Evolutionary conservation across 2,113 vertebrate genomes (phyloP), one percentile per base, ranked within the genome.

Genomic region (Brachyhypopomus gauderio): DNA sequence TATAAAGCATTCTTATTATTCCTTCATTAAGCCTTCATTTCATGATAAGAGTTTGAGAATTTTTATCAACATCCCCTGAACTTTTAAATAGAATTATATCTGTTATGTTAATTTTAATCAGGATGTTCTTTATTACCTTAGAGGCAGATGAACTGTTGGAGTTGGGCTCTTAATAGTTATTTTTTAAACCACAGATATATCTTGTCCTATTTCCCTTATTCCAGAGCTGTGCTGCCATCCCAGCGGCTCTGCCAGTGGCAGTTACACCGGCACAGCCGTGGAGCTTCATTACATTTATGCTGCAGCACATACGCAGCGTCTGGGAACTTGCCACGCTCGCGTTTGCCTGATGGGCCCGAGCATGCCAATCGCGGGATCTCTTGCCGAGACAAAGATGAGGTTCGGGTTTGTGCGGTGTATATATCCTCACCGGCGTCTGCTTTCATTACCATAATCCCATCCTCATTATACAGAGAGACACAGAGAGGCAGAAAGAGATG

Each of bases 391-490:
- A 92, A 92, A 91, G 90, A 91, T 87, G 87, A 90, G 87, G 90
- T 89, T 87, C 90, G 90, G 90, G 88, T 92, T 90, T 81, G 90
- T 87, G 74, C 84, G 63, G 56, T 83, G 85, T 91, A 52, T 91
- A 52, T 52, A 92, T 91, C 89, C 82, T 87, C 86, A 79, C 84
- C 77, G 76, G 88, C 90, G 88, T 90, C 90, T 90, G 89, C 45
- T 87, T 89, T 91, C 87, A 91, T 93, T 91, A 89, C 48, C 91
- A 92, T 93, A 93, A 92, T 92, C 92, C 88, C 80, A 71, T 83
- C 85, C 86, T 88, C 89, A 89, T 92, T 90, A 92, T 88, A 85
- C 83, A 19, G 74, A 25, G 71, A 64, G 75, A 72, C 2, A 72
- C 45, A 59, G 5, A 82, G 12, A 82, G 74, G 36, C 27, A 36